Evolutionary conservation across 1,140 invertebrate genomes (phyloP).

Genomic region (Megathymus violae): DNA sequence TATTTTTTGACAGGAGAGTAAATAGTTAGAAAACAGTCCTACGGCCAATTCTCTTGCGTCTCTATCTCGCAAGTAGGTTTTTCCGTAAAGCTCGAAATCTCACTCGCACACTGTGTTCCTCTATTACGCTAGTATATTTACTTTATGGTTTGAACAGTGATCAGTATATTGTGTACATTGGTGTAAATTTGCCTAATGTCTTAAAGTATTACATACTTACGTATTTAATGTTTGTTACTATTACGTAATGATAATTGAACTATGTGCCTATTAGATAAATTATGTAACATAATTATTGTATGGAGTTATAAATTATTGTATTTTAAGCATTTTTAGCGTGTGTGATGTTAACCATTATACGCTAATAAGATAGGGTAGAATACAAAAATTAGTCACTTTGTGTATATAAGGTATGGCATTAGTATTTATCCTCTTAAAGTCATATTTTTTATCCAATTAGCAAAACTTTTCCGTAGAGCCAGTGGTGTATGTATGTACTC

Average conservation of each 20-base stretch:
- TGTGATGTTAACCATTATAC: neutral
- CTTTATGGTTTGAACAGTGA: neutral
- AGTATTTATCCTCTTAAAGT: neutral
- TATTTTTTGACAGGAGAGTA: too few relatives aligned
- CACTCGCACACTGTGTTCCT: too few relatives aligned
- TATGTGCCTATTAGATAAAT: conserved; percentile 2
- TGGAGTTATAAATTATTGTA: too few relatives aligned
- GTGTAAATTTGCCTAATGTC: neutral
- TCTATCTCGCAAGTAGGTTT: too few relatives aligned
- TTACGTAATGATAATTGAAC: neutral
- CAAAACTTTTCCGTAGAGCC: neutral
- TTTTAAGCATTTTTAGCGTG: neutral
- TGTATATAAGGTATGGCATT: neutral
- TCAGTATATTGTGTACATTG: neutral
- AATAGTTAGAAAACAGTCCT: too few relatives aligned
- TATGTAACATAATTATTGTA: neutral
- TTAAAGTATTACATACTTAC: neutral
- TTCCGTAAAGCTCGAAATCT: too few relatives aligned
- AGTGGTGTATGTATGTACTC: neutral
- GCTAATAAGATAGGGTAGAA: conserved; percentile 1
- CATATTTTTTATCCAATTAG: neutral
- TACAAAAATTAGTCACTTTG: conserved; percentile 2
- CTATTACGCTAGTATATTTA: too few relatives aligned
- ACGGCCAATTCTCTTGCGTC: too few relatives aligned
- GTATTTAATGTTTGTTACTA: neutral